Conservation (phyloP, 2,797 vertebrate species). For the Oryzias sinensis region DNA sequence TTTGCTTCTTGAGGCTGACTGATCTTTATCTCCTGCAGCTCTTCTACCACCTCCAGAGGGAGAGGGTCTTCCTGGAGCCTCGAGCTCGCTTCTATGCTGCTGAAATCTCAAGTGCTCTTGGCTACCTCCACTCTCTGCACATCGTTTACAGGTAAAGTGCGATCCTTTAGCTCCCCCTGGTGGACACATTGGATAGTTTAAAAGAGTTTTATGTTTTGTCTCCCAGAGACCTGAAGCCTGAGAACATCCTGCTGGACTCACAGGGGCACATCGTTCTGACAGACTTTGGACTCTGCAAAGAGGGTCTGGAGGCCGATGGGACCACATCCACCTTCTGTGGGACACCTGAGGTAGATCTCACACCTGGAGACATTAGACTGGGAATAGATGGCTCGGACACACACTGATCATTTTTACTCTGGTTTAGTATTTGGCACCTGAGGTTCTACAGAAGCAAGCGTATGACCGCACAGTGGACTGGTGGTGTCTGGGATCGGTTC, state of each 20-base stretch:
- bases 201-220: constrained; percentile 18
- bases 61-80: constrained; percentile 81
- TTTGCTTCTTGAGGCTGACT: constrained; percentile 8
- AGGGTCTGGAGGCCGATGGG: constrained; percentile 89
- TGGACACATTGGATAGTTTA: constrained; percentile 24
- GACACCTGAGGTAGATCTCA: constrained; percentile 87
- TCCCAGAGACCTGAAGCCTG: constrained; percentile 94
- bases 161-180: constrained; percentile 41
- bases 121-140: constrained; percentile 82
- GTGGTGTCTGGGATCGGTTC: constrained; percentile 83
- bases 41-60: constrained; percentile 85
- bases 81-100: constrained; percentile 81
- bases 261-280: constrained; percentile 96
- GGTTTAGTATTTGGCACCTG: constrained; percentile 79
- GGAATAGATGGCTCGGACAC: background rate
- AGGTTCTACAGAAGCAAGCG: constrained; percentile 83
- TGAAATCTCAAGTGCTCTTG: constrained; percentile 82
- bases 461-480: constrained; percentile 84
- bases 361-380: background rate
- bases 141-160: constrained; percentile 79
- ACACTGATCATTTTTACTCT: constrained; percentile 7
- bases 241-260: constrained; percentile 96
- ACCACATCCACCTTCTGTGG: constrained; percentile 97
- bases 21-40: constrained; percentile 57
- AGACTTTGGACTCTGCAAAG: constrained; percentile 98